A percentile compares a stretch with the other conserved stretches of the same genome.
Evolutionary conservation across 2,113 vertebrate species (phyloP).

Genomic region (Hypocryptadius cinnamomeus): DNA sequence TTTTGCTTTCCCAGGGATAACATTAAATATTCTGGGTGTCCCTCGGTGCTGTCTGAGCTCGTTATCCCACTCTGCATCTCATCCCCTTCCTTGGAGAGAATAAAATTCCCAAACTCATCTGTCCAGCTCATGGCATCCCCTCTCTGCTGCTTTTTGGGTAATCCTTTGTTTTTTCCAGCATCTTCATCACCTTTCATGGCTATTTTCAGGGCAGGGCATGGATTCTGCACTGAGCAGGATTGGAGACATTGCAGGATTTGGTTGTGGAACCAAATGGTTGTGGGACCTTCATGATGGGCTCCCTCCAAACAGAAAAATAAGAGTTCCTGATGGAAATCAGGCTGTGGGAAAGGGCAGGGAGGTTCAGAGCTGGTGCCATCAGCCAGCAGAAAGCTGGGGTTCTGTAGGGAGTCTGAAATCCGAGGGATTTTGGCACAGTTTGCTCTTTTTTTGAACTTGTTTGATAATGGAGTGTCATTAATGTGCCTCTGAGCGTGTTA

Average conservation of each 20-base stretch:
- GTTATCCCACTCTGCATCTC: neutral
- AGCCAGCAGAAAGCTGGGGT: neutral
- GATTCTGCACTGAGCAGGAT: neutral
- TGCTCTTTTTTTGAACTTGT: neutral
- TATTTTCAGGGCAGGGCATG: neutral
- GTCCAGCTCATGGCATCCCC: accelerated
- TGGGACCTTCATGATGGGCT: neutral
- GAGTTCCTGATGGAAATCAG: neutral
- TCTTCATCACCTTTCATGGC: neutral
- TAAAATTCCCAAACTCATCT: neutral
- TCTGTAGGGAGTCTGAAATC: neutral
- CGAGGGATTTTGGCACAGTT: neutral
- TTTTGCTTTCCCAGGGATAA: neutral
- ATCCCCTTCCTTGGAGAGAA: neutral
- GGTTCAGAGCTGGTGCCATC: neutral
- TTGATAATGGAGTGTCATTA: neutral
- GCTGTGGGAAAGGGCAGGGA: neutral
- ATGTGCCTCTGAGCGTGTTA: neutral
- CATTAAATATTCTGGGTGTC: neutral
- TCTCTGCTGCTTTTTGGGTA: neutral
- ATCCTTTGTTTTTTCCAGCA: neutral
- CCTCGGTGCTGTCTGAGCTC: accelerated
- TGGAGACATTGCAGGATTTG: neutral
- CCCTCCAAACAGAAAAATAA: no score
- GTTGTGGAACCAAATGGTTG: neutral